Evolutionary conservation across 2,797 vertebrate genomes (phyloP).

Genomic region (Gadopsis marmoratus): DNA sequence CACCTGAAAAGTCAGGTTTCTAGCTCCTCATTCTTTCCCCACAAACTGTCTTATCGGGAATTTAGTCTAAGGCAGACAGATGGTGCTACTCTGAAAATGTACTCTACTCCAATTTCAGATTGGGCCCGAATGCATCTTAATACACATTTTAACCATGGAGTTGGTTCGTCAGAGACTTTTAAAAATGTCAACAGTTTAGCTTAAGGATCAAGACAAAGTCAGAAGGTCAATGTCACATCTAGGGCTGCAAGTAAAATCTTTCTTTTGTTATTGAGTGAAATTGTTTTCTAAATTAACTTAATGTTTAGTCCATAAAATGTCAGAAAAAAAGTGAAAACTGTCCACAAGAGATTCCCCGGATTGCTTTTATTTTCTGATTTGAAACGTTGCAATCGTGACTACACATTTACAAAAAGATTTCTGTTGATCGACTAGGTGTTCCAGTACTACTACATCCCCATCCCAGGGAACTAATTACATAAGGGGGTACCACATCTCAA

Average conservation of each 20-base stretch:
- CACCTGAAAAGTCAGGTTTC: conserved; percentile 6
- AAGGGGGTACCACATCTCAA: neutral
- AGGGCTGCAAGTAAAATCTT: neutral
- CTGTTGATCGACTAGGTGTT: neutral
- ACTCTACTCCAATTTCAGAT: conserved; percentile 1
- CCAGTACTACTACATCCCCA: neutral
- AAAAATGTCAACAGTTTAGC: neutral
- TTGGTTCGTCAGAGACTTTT: neutral
- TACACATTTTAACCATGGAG: neutral
- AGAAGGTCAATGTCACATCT: neutral
- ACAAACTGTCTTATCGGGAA: conserved; percentile 22
- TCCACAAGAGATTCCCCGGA: neutral
- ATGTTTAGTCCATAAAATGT: neutral
- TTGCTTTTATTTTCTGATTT: neutral
- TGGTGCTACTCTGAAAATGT: neutral
- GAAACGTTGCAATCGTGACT: neutral
- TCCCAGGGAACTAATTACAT: neutral
- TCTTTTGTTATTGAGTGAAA: neutral
- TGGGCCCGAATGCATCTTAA: neutral
- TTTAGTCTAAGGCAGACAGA: conserved; percentile 12
- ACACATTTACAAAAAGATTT: neutral
- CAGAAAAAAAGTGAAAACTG: neutral
- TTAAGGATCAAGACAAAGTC: neutral
- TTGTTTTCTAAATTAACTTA: neutral
- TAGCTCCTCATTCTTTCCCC: neutral